Evolutionary conservation across 1,140 invertebrate genomes (phyloP), one percentile per base, ranked within the genome.

Genomic region (Dolichoris vasculosae): DNA sequence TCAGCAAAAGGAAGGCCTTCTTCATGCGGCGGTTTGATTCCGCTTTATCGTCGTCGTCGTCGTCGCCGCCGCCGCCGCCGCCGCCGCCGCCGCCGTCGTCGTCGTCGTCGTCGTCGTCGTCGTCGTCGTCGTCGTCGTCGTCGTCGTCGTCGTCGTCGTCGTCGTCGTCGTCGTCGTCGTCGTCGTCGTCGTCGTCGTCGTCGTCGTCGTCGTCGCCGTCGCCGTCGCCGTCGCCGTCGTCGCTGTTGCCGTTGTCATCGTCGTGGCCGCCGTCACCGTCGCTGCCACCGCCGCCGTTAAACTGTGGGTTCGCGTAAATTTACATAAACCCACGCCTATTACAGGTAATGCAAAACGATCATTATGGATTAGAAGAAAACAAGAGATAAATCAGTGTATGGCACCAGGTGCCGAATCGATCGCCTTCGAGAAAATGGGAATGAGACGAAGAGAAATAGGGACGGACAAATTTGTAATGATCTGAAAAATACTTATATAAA

Each of bases 391-490:
- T 51, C 35, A 51, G 30, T n/a, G 32, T n/a, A 32, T 76, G n/a
- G 35, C 71, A 83, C 82, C 82, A 83, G 69, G 71, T 75, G 71
- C 40, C 71, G 69, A 73, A 76, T 83, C 82, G 71, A 83, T 83
- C 71, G 67, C 63, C 48, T 38, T 76, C 67, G 69, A 32, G 55
- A 63, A 40, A n/a, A 43, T 32, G 51, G 7, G 81, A 59, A 30
- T 0, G 51, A 63, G 71, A 46, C 51, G 17, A 51, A 32, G 67
- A 83, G 51, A 43, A 26, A 43, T 32, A 76, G 67, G 15, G 17
- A 43, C 13, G 59, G 46, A 82, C 15, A 26, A 40, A 64, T 43
- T 55, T 7, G 0, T 43, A 46, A 73, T 55, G 17, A 9, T 43
- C n/a, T 9, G 15, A 71, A 67, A 43, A 81, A 51, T 17, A 71